Percentiles rank a stretch among this genome's conserved stretches.
Evolutionary conservation across 1,140 invertebrate genomes (phyloP).

Genomic region (Drosophila serrata): DNA sequence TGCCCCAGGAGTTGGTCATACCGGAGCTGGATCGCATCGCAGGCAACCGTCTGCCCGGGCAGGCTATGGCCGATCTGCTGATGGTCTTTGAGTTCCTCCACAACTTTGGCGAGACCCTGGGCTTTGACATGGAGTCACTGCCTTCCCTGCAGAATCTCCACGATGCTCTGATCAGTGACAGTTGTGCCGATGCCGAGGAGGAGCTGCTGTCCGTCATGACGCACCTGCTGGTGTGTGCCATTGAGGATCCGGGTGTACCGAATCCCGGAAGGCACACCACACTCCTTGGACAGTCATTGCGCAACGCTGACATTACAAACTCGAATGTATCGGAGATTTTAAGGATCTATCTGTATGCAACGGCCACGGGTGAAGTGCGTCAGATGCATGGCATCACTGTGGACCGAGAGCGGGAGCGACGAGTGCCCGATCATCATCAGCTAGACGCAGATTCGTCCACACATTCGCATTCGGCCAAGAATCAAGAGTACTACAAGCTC

Average conservation of each 20-base stretch:
- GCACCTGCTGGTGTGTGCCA: conserved; percentile 95
- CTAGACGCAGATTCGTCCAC: conserved; percentile 88
- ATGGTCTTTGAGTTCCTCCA: conserved; percentile 98
- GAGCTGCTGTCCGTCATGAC: conserved; percentile 95
- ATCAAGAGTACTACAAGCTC: conserved; percentile 91
- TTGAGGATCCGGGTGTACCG: conserved; percentile 97
- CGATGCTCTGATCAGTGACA: conserved; percentile 92
- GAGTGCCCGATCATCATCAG: conserved; percentile 92
- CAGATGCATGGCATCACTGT: conserved; percentile 91
- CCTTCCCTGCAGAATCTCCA: conserved; percentile 95
- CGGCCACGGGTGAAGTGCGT: conserved; percentile 94
- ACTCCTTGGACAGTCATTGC: conserved; percentile 94
- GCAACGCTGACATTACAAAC: conserved; percentile 96
- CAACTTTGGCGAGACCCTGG: conserved; percentile 97
- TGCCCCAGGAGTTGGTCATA: conserved; percentile 90
- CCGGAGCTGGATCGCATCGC: conserved; percentile 92
- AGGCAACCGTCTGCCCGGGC: conserved; percentile 92
- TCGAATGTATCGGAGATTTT: conserved; percentile 96
- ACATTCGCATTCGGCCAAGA: conserved; percentile 89
- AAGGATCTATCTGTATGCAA: conserved; percentile 94
- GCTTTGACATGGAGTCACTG: conserved; percentile 95
- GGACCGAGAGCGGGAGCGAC: conserved; percentile 91
- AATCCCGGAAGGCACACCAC: conserved; percentile 95
- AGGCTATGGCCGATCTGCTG: conserved; percentile 95
- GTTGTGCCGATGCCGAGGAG: conserved; percentile 91